These are phyloP conservation scores for Clunio marinus DNA, from an alignment of 2,888 invertebrate genomes.

Conservation along the genomic window DNA sequence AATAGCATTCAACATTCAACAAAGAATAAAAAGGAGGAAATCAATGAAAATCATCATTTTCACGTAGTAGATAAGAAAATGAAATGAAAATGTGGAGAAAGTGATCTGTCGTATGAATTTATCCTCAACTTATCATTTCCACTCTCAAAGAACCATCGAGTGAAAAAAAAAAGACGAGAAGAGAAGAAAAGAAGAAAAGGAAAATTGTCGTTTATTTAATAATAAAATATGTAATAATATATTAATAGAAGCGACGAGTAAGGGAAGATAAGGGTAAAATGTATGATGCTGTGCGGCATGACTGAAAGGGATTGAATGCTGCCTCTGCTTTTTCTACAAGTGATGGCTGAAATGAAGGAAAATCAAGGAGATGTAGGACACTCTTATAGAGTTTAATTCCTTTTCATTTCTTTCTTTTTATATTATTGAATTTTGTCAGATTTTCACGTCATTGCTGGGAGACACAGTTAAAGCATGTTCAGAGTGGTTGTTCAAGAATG, in stretches of 20 bases:
- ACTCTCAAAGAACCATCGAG: neutral
- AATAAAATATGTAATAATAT: conserved; percentile 25
- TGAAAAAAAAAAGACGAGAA: neutral
- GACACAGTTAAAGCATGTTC: neutral
- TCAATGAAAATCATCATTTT: conserved; percentile 22
- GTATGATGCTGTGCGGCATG: neutral
- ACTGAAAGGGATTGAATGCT: conserved; percentile 16
- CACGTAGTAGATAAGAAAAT: conserved; percentile 10
- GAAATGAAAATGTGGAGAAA: neutral
- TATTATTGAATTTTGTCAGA: conserved; percentile 5
- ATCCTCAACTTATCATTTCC: conserved; percentile 11
- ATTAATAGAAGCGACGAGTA: conserved; percentile 22
- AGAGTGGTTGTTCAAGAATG: too few species aligned
- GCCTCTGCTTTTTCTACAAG: too few species aligned
- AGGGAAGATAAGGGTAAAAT: conserved; percentile 1
- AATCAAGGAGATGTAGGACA: neutral
- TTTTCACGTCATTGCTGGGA: neutral
- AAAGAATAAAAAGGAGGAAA: neutral
- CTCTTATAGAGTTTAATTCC: conserved; percentile 22
- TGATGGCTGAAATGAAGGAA: neutral
- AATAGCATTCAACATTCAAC: too few species aligned
- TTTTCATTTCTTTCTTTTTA: conserved; percentile 14
- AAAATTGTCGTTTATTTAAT: conserved; percentile 19
- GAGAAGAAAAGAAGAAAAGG: neutral
- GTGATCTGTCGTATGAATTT: conserved; percentile 23